These are phyloP conservation scores for Bibio marci DNA, from an alignment of 2,888 invertebrate genomes.

Conservation along the genomic window DNA sequence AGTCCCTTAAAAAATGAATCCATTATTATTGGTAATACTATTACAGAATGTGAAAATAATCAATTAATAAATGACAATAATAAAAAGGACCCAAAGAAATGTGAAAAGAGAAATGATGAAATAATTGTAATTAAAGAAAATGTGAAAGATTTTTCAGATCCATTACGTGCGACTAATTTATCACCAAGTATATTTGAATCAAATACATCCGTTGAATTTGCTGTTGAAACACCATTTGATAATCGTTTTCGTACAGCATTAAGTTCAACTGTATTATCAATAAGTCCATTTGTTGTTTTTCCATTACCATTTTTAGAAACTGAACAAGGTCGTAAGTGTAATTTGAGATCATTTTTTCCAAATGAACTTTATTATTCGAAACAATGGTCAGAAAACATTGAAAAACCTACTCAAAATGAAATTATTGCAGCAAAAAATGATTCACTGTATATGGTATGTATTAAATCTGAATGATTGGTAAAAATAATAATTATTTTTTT, in stretches of 20 bases:
- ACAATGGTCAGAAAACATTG: slow-evolving; percentile 30
- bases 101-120: slow-evolving; percentile 24
- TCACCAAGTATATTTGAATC: slow-evolving; percentile 28
- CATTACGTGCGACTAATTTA: slow-evolving; percentile 39
- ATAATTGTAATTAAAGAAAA: slow-evolving; percentile 37
- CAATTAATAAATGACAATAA: slow-evolving; percentile 13
- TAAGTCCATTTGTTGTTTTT: slow-evolving; percentile 74
- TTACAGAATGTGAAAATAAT: no score
- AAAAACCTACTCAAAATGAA: slow-evolving; percentile 14
- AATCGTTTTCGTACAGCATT: slow-evolving; percentile 59
- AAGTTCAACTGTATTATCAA: slow-evolving; percentile 55
- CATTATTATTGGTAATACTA: no score
- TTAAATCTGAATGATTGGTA: not conserved
- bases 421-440: not conserved
- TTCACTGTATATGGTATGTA: slow-evolving; percentile 6
- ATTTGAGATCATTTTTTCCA: slow-evolving; percentile 53
- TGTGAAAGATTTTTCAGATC: slow-evolving; percentile 63
- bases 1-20: slow-evolving; percentile 18
- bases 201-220: slow-evolving; percentile 22
- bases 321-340: slow-evolving; percentile 59
- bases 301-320: slow-evolving; percentile 79
- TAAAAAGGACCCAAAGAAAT: slow-evolving; percentile 15
- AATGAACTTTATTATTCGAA: slow-evolving; percentile 53
- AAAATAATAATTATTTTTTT: slow-evolving; percentile 8
- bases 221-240: slow-evolving; percentile 38